Evolutionary conservation across 2,113 vertebrate species (phyloP), one percentile per base, ranked within the genome.

Genomic region (Neogobius melanostomus): DNA sequence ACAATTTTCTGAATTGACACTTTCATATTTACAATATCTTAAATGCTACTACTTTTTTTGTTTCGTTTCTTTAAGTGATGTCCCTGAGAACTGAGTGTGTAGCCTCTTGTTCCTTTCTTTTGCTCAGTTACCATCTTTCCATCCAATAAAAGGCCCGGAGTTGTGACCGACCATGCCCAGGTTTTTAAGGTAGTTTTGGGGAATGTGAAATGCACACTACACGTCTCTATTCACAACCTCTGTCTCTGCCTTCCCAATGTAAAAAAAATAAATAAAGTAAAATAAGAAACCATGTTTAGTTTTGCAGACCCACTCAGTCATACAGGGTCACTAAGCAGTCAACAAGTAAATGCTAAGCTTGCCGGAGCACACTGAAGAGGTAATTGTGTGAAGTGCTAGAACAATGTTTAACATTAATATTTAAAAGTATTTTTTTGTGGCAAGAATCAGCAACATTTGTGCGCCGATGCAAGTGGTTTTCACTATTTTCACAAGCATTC

Each of bases 21-120:
- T 95, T 96, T 94, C 28, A 92, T 98, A 98, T 99, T 95, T 99
- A 98, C 97, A 99, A 95, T 96, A 95, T 95, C 92, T 96, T 98
- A 98, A 95, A 98, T 95, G 93, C 93, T 94, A 93, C 93, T 92
- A 90, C 85, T 88, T 94, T 62, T n/a, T 94, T 95, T 86, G 75
- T 93, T 91, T 95, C 93, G 92, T 96, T 96, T 96, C 93, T 94
- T 95, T 96, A 95, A 94, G 93, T 95, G 94, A 96, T 92, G 88
- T 99, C 97, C 96, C 97, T 99, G 97, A 99, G 97, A 98, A 97
- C 89, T 90, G 90, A 89, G 91, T 90, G 91, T 59, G 21, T 81
- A 91, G 90, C 82, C 84, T 92, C 90, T 91, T 86, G 88, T 92
- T 87, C 91, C 88, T 91, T 87, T 89, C 77, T 45, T 74, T 77